Conservation (phyloP, 2,113 vertebrate genomes). For the Alaudala cheleensis region DNA sequence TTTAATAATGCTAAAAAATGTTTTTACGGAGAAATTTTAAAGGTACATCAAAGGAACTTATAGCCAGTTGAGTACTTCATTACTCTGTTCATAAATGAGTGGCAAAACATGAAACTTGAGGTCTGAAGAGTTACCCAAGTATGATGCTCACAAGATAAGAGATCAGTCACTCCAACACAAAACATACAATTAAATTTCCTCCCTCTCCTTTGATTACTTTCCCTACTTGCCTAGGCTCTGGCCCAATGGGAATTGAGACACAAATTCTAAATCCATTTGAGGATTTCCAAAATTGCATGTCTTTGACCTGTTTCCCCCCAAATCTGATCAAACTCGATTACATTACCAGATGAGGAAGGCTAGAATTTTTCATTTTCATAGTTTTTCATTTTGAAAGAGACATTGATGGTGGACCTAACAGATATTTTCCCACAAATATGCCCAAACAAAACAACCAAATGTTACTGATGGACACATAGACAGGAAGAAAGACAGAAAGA, state of each 20-base stretch:
- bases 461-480: neutral
- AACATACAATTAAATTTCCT: neutral
- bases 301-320: neutral
- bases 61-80: neutral
- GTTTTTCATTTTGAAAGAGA: neutral
- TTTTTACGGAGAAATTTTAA: neutral
- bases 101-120: neutral
- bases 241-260: neutral
- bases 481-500: neutral
- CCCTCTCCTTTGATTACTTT: neutral
- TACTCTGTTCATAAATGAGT: neutral
- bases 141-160: neutral
- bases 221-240: neutral
- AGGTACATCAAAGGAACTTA: neutral
- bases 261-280: neutral
- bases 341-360: neutral
- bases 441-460: fast-evolving
- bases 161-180: neutral
- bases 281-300: neutral
- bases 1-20: neutral
- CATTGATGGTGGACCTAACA: neutral
- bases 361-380: neutral
- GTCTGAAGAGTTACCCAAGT: neutral
- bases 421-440: neutral
- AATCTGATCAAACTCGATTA: neutral